phyloP scores from a whole-genome alignment of 53 echinoderm and acorn worm genomes.

The Luidia sarsii region DNA sequence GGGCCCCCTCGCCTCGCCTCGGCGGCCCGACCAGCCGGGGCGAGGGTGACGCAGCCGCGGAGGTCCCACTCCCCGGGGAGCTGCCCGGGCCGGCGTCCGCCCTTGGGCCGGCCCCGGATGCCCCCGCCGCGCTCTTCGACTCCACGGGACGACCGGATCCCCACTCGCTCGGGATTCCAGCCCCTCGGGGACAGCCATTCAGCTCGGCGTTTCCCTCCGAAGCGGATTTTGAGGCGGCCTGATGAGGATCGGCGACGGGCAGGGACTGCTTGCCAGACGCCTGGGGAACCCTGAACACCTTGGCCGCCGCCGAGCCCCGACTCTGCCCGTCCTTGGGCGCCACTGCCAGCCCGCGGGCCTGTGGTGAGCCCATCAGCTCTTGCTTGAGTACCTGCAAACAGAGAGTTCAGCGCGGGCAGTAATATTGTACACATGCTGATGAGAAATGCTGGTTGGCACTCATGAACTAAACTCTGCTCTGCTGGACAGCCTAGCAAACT shows the following conservation, averaged over 20 bases:
- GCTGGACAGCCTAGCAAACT: too few species aligned
- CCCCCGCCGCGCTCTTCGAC: not conserved
- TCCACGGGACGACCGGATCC: not conserved
- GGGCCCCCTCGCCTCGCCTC: not conserved
- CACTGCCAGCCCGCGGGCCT: not conserved
- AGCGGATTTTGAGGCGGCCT: not conserved
- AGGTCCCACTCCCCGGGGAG: not conserved
- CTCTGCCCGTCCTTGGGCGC: not conserved
- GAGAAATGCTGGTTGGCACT: too few species aligned
- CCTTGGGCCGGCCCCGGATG: not conserved
- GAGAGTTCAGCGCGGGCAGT: too few species aligned
- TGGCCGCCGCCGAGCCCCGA: conserved; percentile 9
- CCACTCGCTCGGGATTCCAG: too few species aligned
- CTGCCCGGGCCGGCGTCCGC: not conserved
- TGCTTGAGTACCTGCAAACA: conserved; percentile 15
- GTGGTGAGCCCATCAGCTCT: not conserved
- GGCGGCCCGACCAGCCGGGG: not conserved
- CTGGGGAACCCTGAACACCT: conserved; percentile 15
- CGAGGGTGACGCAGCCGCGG: not conserved
- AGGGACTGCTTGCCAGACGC: not conserved
- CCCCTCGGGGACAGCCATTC: too few species aligned
- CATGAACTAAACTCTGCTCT: too few species aligned
- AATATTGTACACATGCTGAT: too few species aligned
- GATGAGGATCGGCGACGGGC: not conserved
- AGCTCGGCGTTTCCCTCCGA: not conserved